These are phyloP conservation scores for Tricholauxania praeusta DNA, from an alignment of 2,888 invertebrate genomes.

Conservation along the genomic window DNA sequence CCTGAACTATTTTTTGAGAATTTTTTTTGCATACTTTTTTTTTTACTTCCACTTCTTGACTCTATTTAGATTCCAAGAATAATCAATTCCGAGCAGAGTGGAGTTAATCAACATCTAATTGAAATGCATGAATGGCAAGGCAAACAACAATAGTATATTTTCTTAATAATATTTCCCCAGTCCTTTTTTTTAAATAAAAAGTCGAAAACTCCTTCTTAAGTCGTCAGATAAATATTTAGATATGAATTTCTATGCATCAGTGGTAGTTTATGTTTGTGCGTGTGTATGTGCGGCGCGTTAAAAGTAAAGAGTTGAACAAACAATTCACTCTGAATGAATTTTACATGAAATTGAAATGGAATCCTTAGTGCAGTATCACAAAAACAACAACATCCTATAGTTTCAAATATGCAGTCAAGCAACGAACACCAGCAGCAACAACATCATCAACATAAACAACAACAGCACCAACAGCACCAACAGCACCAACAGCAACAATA, in stretches of 20 bases:
- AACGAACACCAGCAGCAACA: constrained; percentile 15
- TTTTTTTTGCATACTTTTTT: too few relatives aligned
- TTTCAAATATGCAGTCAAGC: not conserved
- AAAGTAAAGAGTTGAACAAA: constrained; percentile 5
- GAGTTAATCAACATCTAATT: too few relatives aligned
- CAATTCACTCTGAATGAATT: constrained; percentile 33
- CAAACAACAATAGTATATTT: too few relatives aligned
- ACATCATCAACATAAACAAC: constrained; percentile 12
- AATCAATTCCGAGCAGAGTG: too few relatives aligned
- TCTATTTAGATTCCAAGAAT: too few relatives aligned
- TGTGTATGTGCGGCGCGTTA: constrained; percentile 21
- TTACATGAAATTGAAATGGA: constrained; percentile 35
- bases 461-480: not conserved
- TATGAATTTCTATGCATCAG: not conserved
- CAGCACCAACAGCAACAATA: not conserved
- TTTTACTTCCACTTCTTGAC: too few relatives aligned
- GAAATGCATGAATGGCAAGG: too few relatives aligned
- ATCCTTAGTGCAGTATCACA: not conserved
- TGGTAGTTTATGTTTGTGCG: not conserved
- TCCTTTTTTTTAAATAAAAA: too few relatives aligned
- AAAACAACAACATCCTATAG: not conserved
- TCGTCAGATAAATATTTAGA: not conserved
- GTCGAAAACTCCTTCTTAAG: too few relatives aligned
- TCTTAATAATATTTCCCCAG: too few relatives aligned
- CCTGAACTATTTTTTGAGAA: too few relatives aligned